Base-by-base conservation (phyloP, 2,797 vertebrate species). In the Acropternis orthonyx region DNA sequence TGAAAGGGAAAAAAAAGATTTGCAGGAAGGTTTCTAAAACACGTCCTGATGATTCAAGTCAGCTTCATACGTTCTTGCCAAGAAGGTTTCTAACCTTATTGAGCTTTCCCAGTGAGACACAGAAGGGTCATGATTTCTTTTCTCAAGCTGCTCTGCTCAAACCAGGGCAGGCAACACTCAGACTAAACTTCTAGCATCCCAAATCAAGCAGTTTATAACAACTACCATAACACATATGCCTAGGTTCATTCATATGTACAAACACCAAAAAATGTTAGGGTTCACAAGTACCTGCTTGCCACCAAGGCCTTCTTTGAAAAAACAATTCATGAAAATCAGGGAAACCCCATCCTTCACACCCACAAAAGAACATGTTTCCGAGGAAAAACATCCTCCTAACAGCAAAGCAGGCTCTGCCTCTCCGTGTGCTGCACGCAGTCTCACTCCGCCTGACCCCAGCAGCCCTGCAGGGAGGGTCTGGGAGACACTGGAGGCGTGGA, bases 391-490 rank as follows among this genome's bases (percentile, higher is more conserved):
- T 5, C 24, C 86, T 65, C 69, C 54, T 7, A 39, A 75, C 1
- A 3, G 79, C 44, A 76, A 37, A 88, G 67, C 34, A 71, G 11
- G 18, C 63, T 85, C 59, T 61, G 79, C 27, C 20, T 24, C 76
- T 76, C 81, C 3, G 12, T 26, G 20, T 1, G 5, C 82, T 28
- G 54, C n/a, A n/a, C 2, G 0, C 24, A 6, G 17, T 71, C 54
- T 46, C 0, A 0, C 62, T 89, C 83, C 0, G 1, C 68, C 94
- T 95, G 95, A 93, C 61, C 90, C 85, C 86, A 92, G 56, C 71
- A 93, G 92, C 90, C 85, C 92, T 79, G 88, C 74, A 91, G 95
- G 94, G 95, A 97, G 90, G 94, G 86, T 82, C 91, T 93, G 71
- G 49, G 88, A 94, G 86, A 95, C 1, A 0, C 63, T 82, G 94